These are phyloP conservation scores for Trichopria drosophilae DNA, from an alignment of 2,888 invertebrate genomes.

Conservation along the genomic window DNA sequence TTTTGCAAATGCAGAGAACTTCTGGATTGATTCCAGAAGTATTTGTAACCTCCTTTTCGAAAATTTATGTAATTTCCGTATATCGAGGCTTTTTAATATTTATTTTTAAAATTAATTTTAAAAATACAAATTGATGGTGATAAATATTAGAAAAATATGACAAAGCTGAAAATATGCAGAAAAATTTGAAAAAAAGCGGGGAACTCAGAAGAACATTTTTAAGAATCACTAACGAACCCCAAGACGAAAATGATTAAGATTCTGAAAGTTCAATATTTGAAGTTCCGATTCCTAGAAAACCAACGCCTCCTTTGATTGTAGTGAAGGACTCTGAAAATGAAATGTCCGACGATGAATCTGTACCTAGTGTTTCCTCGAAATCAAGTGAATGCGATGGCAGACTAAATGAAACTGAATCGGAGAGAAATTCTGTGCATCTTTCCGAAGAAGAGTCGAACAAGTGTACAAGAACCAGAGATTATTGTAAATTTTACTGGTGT, in stretches of 20 bases:
- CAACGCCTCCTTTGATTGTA: conserved; percentile 47
- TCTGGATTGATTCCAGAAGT: too few species aligned
- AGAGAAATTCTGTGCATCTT: background rate
- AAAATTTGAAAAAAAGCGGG: too few species aligned
- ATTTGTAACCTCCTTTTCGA: too few species aligned
- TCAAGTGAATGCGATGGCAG: background rate
- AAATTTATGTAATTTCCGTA: too few species aligned
- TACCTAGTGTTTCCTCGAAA: conserved; percentile 10
- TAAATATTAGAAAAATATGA: too few species aligned
- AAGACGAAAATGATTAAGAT: conserved; percentile 38
- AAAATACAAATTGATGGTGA: too few species aligned
- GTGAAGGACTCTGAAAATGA: conserved; percentile 47
- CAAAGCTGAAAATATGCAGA: too few species aligned
- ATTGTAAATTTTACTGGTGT: conserved; percentile 45
- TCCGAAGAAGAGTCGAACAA: background rate
- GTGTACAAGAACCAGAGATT: conserved; percentile 15
- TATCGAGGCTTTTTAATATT: too few species aligned
- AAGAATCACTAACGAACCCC: too few species aligned
- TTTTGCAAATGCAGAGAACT: too few species aligned
- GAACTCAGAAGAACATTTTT: too few species aligned
- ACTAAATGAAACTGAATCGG: conserved; percentile 13
- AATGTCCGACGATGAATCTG: conserved; percentile 10
- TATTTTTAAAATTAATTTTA: too few species aligned
- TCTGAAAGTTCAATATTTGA: conserved; percentile 47
- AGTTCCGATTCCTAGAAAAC: conserved; percentile 53